Percentiles rank a stretch among this genome's conserved stretches.
phyloP scores from a whole-genome alignment of 2,113 vertebrate genomes.

The Lota lota region DNA sequence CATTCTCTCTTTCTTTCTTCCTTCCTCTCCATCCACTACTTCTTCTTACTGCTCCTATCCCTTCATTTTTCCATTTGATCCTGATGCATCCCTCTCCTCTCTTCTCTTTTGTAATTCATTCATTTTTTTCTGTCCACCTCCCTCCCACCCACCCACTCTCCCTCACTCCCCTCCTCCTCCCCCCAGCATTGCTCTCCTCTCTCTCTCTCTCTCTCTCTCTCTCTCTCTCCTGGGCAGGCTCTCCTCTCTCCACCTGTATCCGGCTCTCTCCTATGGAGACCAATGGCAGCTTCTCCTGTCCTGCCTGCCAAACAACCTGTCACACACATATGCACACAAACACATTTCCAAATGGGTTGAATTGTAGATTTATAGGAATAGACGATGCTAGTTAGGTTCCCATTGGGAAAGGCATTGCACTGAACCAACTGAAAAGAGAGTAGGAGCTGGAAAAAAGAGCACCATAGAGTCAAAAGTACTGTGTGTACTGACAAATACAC shows the following conservation, averaged over 20 bases:
- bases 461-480: too few relatives aligned
- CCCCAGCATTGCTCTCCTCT: neutral
- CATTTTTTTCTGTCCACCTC: neutral
- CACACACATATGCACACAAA: too few relatives aligned
- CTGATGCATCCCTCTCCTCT: neutral
- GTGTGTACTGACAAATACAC: too few relatives aligned
- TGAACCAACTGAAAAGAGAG: too few relatives aligned
- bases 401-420: too few relatives aligned
- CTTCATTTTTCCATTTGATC: neutral
- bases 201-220: neutral
- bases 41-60: neutral
- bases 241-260: constrained; percentile 8
- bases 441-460: too few relatives aligned
- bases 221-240: neutral
- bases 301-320: constrained; percentile 7
- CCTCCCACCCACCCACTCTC: neutral
- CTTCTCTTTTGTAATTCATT: neutral
- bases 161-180: neutral
- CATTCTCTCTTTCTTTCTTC: neutral
- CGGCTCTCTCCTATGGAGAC: constrained; percentile 1
- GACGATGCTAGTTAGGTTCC: too few relatives aligned
- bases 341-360: too few relatives aligned
- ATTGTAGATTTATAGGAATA: too few relatives aligned
- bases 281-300: constrained; percentile 2
- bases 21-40: neutral